Base-by-base conservation (phyloP, 2,888 invertebrate species). In the Brachylomia viminalis region DNA sequence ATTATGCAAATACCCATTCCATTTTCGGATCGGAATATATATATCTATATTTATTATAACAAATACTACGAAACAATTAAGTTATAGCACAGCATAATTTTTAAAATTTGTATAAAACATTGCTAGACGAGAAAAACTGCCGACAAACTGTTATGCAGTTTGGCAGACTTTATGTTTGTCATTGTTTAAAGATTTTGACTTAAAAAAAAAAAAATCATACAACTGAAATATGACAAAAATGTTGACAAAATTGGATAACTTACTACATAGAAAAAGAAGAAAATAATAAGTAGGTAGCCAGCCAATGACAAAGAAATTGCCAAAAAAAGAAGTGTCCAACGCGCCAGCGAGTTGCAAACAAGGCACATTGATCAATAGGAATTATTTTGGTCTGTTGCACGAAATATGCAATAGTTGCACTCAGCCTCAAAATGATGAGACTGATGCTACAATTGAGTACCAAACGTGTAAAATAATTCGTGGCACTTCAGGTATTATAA, bases 311-410 rank as follows among this genome's bases (percentile, higher is more conserved):
- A 56, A 17, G 10, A 27, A 10, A 8, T 56, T 42, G 66, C 27
- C 20, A 62, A 59, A 76, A 71, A 65, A 54, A 45, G 20, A 65
- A 54, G 8, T 38, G 23, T 6, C 47, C n/a, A 42, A 5, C 23
- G 33, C n/a, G 42, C 10, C 11, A 13, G 5, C 27, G n/a, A 0
- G 2, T 75, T 75, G 82, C 68, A 79, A 23, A 45, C 68, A 79
- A 23, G 38, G 15, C 11, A 30, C 8, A 38, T 76, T 82, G 67
- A 45, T 47, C 82, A 82, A 75, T 61, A n/a, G n/a, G n/a, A n/a
- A 1, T 10, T 23, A 23, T 65, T 72, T 38, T 66, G 27, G 23
- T 20, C n/a, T 47, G 3, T 54, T 23, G 23, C 30, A 20, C 17
- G 30, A 66, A 72, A 49, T 56, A 11, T 15, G 15, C 10, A 49